A percentile compares a stretch with the other conserved stretches of the same genome.
Evolutionary conservation across 2,888 invertebrate species (phyloP).

Genomic region (Cosmorhoe ocellata): DNA sequence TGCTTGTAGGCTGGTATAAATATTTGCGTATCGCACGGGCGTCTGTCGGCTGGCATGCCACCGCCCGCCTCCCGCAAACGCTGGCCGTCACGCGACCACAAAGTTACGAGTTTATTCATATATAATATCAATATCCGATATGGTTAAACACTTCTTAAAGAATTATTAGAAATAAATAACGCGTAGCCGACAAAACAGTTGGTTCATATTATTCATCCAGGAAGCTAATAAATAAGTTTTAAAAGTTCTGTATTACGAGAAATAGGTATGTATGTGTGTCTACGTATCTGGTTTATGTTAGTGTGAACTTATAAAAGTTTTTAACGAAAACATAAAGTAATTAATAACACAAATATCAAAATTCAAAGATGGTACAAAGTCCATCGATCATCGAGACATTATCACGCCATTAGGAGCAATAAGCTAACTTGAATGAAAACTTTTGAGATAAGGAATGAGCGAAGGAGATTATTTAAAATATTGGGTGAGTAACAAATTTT

Average conservation of each 20-base stretch:
- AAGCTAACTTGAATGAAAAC: conserved; percentile 49
- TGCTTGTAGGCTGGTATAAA: conserved; percentile 61
- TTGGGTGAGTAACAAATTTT: conserved; percentile 76
- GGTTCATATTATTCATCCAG: too few species aligned
- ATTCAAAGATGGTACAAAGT: conserved; percentile 15
- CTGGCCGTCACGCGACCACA: conserved; percentile 61
- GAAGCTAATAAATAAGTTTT: too few species aligned
- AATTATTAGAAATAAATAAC: too few species aligned
- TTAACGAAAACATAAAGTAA: conserved; percentile 2
- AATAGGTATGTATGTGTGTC: too few species aligned
- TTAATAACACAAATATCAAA: conserved; percentile 20
- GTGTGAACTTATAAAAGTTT: background rate
- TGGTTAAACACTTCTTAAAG: too few species aligned
- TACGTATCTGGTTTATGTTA: too few species aligned
- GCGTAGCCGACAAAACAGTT: too few species aligned
- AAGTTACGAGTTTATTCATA: conserved; percentile 64
- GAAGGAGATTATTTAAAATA: conserved; percentile 73
- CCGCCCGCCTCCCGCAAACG: conserved; percentile 48
- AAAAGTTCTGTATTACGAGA: too few species aligned
- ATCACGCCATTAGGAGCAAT: conserved; percentile 35
- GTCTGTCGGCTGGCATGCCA: conserved; percentile 41
- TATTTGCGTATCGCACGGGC: conserved; percentile 70
- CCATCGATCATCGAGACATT: conserved; percentile 34
- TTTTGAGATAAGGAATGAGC: conserved; percentile 62
- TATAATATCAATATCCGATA: conserved; percentile 47